These are phyloP conservation scores for Eupithecia tripunctaria DNA, from an alignment of 2,888 invertebrate genomes.

Conservation along the genomic window DNA sequence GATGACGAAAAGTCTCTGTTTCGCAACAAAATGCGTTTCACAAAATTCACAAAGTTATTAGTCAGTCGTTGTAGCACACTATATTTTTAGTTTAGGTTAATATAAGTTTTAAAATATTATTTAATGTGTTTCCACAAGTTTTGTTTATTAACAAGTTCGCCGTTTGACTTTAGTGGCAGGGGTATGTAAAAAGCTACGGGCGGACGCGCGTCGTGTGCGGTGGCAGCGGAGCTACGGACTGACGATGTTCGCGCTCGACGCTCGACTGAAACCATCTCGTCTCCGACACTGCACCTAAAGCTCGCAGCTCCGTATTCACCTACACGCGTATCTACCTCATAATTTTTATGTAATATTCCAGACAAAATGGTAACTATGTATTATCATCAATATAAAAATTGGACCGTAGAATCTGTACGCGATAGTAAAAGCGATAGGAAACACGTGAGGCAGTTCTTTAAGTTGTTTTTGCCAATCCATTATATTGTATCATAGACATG, in stretches of 20 bases:
- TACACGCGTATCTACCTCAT: slow-evolving; percentile 41
- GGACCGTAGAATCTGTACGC: not conserved
- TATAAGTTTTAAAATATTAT: slow-evolving; percentile 5
- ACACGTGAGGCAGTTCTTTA: not conserved
- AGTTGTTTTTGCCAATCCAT: slow-evolving; percentile 10
- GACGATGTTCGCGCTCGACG: slow-evolving; percentile 45
- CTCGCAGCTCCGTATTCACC: slow-evolving; percentile 46
- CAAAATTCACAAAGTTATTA: slow-evolving; percentile 52
- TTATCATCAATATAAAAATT: not conserved
- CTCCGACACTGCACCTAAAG: slow-evolving; percentile 42
- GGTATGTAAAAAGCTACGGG: slow-evolving; percentile 50
- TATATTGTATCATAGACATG: slow-evolving; percentile 42
- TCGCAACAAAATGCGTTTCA: slow-evolving; percentile 35
- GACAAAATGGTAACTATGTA: not conserved
- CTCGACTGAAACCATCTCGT: slow-evolving; percentile 48
- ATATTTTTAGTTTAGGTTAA: slow-evolving; percentile 30
- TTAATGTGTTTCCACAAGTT: slow-evolving; percentile 19
- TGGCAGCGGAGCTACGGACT: slow-evolving; percentile 60
- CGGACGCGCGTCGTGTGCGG: slow-evolving; percentile 56
- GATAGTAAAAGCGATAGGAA: not conserved
- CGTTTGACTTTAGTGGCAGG: slow-evolving; percentile 53
- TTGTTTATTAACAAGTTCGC: slow-evolving; percentile 45
- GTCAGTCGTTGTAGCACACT: not conserved
- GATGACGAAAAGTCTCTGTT: slow-evolving; percentile 49
- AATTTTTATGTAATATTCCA: slow-evolving; percentile 21